Percentiles rank a stretch among this genome's conserved stretches.
Evolutionary conservation across 1,140 invertebrate genomes (phyloP).

Genomic region (Wasmannia auropunctata): DNA sequence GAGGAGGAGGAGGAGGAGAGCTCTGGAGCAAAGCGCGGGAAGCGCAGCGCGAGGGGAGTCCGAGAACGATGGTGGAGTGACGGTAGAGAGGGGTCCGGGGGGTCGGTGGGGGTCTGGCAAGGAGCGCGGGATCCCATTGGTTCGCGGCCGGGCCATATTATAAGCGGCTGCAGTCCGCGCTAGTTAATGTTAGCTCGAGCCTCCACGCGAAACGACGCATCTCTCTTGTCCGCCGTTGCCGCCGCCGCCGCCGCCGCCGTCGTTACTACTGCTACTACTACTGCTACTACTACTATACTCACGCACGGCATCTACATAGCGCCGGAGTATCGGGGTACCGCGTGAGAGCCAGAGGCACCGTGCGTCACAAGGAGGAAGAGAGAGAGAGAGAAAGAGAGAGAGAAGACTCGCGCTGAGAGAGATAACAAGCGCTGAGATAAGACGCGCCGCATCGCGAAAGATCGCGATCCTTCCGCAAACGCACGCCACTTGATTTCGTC

Average conservation of each 20-base stretch:
- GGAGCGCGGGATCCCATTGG: constrained; percentile 82
- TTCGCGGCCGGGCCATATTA: constrained; percentile 84
- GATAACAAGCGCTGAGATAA: constrained; percentile 45
- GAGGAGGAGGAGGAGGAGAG: constrained; percentile 15
- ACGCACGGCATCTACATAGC: constrained; percentile 35
- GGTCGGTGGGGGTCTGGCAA: constrained; percentile 73
- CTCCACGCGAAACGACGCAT: constrained; percentile 82
- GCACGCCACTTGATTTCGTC: not conserved
- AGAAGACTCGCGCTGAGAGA: not conserved
- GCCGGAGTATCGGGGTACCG: constrained; percentile 33
- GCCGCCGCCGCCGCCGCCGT: not conserved
- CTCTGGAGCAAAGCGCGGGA: constrained; percentile 58
- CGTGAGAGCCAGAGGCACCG: constrained; percentile 16
- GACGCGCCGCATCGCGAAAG: not conserved
- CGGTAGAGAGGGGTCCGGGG: constrained; percentile 58
- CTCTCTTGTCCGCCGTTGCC: constrained; percentile 62
- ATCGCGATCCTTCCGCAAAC: constrained; percentile 23
- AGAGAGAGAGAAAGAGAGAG: not conserved
- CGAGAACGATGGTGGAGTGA: constrained; percentile 44
- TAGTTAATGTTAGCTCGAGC: constrained; percentile 84
- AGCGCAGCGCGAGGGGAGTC: constrained; percentile 58
- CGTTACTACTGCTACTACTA: not conserved
- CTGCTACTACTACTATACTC: constrained; percentile 8
- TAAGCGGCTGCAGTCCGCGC: constrained; percentile 82
- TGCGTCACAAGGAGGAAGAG: not conserved